Conservation (phyloP, 2,888 invertebrate species). For the Graphium colonna region DNA sequence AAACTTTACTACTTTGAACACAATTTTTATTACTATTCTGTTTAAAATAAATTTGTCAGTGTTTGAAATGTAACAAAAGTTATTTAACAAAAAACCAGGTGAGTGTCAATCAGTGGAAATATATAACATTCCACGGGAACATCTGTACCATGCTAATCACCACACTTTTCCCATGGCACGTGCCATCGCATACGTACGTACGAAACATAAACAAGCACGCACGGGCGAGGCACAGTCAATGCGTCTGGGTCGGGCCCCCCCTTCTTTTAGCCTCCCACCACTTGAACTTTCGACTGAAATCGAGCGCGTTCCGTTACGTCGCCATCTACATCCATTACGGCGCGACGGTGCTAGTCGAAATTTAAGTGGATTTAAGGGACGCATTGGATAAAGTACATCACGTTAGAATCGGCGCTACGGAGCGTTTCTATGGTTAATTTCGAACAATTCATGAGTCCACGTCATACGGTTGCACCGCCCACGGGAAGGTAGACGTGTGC, state of each 20-base stretch:
- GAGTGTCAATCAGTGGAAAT: slow-evolving; percentile 20
- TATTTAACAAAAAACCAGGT: neutral
- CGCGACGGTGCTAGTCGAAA: slow-evolving; percentile 13
- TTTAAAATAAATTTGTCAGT: too few species aligned
- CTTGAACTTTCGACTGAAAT: slow-evolving; percentile 37
- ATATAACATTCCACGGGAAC: slow-evolving; percentile 37
- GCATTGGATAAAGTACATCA: slow-evolving; percentile 50
- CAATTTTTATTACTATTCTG: too few species aligned
- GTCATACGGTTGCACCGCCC: slow-evolving; percentile 72
- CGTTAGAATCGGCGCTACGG: slow-evolving; percentile 26
- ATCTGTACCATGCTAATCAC: slow-evolving; percentile 58
- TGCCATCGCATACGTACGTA: slow-evolving; percentile 45
- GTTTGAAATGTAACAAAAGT: too few species aligned
- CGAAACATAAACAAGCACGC: slow-evolving; percentile 54
- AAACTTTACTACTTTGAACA: too few species aligned
- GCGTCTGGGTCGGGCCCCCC: slow-evolving; percentile 45
- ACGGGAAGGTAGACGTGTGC: slow-evolving; percentile 68
- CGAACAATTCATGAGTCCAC: slow-evolving; percentile 45
- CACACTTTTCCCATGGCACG: slow-evolving; percentile 52
- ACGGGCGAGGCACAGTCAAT: slow-evolving; percentile 35
- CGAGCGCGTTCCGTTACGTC: slow-evolving; percentile 28
- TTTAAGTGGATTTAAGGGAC: slow-evolving; percentile 33
- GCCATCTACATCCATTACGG: slow-evolving; percentile 40
- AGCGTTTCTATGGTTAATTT: slow-evolving; percentile 57
- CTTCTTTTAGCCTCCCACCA: slow-evolving; percentile 40